phyloP scores from a whole-genome alignment of 2,888 invertebrate genomes.

The Synergus laeviventris region DNA sequence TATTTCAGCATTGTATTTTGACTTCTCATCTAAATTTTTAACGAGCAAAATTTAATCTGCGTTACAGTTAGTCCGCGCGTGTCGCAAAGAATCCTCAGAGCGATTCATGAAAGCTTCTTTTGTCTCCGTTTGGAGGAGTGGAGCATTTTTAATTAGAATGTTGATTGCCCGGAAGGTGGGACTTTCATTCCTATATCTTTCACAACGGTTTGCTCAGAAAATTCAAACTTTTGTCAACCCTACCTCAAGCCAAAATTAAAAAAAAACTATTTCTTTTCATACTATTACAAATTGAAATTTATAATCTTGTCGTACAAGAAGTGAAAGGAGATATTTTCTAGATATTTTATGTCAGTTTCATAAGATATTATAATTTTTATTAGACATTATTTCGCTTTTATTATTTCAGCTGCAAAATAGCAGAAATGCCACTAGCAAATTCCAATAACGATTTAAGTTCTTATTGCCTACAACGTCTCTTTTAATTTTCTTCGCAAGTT shows the following conservation, averaged over 20 bases:
- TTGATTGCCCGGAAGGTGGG: constrained; percentile 20
- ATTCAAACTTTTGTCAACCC: background rate
- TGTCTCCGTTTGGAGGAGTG: background rate
- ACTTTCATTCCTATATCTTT: background rate
- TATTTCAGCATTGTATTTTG: background rate
- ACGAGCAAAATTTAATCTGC: constrained; percentile 9
- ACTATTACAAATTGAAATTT: background rate
- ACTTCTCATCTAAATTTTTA: constrained; percentile 2
- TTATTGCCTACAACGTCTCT: background rate
- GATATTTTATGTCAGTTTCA: background rate
- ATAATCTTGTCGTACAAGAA: background rate
- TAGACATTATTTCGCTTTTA: background rate
- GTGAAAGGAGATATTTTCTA: background rate
- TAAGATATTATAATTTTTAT: background rate
- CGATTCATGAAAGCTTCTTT: constrained; percentile 32
- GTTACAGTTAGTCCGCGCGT: background rate
- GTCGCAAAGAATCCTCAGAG: constrained; percentile 6
- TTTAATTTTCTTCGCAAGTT: background rate
- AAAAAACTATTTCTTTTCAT: background rate
- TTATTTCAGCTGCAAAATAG: background rate
- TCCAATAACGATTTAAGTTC: background rate
- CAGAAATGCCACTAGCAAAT: background rate
- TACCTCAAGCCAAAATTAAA: background rate
- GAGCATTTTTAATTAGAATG: constrained; percentile 38
- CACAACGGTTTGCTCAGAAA: background rate